Percentiles rank a stretch among this genome's conserved stretches.
phyloP scores from a whole-genome alignment of 37 sponge, comb jelly and placozoan species.

The Haliclona indistincta region DNA sequence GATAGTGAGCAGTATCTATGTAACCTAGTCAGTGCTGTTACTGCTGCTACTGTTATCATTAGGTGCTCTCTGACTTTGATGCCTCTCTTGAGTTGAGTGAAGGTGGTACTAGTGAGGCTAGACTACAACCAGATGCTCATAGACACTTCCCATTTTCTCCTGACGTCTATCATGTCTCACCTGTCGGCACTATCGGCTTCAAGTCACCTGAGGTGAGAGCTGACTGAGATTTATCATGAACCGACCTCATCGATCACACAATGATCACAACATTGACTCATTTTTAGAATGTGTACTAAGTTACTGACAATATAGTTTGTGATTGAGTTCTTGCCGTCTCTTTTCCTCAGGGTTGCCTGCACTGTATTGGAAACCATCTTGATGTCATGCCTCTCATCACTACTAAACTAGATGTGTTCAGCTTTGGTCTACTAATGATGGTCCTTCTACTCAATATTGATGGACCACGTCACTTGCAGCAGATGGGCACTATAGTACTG shows the following conservation, averaged over 20 bases:
- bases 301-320: too few species aligned
- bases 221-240: too few species aligned
- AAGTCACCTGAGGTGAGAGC: not conserved
- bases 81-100: not conserved
- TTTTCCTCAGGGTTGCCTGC: not conserved
- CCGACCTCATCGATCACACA: too few species aligned
- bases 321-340: too few species aligned
- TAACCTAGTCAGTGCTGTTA: not conserved
- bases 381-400: slow-evolving; percentile 2
- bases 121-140: not conserved
- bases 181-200: slow-evolving; percentile 6
- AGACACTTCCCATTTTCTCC: not conserved
- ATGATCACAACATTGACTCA: too few species aligned
- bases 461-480: too few species aligned
- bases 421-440: too few species aligned
- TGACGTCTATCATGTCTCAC: slow-evolving; percentile 1
- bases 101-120: not conserved
- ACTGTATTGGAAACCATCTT: not conserved
- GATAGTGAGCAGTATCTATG: not conserved
- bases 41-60: not conserved
- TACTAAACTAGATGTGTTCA: not conserved
- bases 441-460: too few species aligned
- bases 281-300: too few species aligned
- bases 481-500: too few species aligned
- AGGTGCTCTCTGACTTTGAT: slow-evolving; percentile 18